These are phyloP conservation scores for Drosophila demipolita DNA, from an alignment of 2,888 invertebrate genomes.

Conservation along the genomic window DNA sequence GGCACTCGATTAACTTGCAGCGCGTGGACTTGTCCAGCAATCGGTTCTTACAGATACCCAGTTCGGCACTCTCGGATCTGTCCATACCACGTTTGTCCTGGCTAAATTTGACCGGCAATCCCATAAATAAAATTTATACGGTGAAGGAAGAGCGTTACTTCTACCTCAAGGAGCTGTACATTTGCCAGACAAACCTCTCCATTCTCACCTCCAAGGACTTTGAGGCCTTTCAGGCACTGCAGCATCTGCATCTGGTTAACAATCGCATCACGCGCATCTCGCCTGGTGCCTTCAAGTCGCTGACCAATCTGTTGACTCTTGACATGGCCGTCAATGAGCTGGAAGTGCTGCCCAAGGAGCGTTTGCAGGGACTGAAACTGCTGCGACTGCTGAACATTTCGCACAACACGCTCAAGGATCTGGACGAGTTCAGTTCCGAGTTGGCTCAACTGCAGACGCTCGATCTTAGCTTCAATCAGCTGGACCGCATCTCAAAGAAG, in stretches of 20 bases:
- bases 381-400: constrained; percentile 92
- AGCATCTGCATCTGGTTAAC: constrained; percentile 90
- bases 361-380: constrained; percentile 91
- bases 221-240: constrained; percentile 91
- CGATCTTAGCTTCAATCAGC: constrained; percentile 93
- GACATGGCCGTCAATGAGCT: constrained; percentile 94
- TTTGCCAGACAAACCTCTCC: constrained; percentile 91
- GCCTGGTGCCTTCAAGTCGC: constrained; percentile 92
- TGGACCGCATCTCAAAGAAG: constrained; percentile 90
- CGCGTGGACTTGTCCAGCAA: constrained; percentile 92
- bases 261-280: constrained; percentile 92
- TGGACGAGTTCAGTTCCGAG: constrained; percentile 93
- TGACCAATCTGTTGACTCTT: constrained; percentile 91
- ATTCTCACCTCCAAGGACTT: constrained; percentile 94
- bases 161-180: constrained; percentile 92
- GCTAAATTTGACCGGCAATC: constrained; percentile 94
- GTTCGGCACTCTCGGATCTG: constrained; percentile 90
- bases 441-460: constrained; percentile 91
- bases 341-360: constrained; percentile 92
- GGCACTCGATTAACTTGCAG: constrained; percentile 89
- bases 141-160: constrained; percentile 91
- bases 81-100: constrained; percentile 90
- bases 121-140: constrained; percentile 89
- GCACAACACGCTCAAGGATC: constrained; percentile 91
- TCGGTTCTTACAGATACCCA: constrained; percentile 91